These are phyloP conservation scores for Apodemus agrarius DNA, from an alignment of 2,797 vertebrate species.

Conservation along the genomic window DNA sequence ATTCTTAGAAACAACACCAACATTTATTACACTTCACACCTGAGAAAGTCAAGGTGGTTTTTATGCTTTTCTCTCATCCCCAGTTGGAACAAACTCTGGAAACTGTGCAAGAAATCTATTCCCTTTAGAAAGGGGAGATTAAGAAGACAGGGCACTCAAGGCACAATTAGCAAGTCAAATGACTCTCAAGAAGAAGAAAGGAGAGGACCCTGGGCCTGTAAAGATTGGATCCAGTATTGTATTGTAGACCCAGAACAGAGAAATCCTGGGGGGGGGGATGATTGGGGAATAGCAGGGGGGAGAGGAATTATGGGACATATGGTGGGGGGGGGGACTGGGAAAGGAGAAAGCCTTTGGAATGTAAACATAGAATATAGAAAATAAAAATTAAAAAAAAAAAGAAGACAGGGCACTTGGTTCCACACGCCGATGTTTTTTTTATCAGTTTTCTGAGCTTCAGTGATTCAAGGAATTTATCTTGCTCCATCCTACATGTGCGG, in stretches of 20 bases:
- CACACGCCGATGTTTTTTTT: neutral
- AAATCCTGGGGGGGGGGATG: too few relatives aligned
- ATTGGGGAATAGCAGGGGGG: too few relatives aligned
- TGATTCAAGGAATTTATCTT: slow-evolving; percentile 20
- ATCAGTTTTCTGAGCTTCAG: slow-evolving; percentile 1
- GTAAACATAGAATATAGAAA: too few relatives aligned
- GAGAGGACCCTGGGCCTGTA: too few relatives aligned
- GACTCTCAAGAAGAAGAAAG: too few relatives aligned
- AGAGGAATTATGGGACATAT: too few relatives aligned
- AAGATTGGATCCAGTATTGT: too few relatives aligned
- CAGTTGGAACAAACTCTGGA: neutral
- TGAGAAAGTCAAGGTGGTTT: neutral
- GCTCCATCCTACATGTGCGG: neutral
- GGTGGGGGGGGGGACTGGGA: too few relatives aligned
- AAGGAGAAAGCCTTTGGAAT: too few relatives aligned
- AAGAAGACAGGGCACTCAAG: neutral
- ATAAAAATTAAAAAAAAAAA: too few relatives aligned
- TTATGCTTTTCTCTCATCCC: neutral
- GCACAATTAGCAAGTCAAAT: too few relatives aligned
- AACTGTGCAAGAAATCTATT: neutral
- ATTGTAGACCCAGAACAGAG: too few relatives aligned
- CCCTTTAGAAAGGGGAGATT: neutral
- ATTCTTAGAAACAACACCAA: slow-evolving; percentile 46
- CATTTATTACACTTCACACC: neutral
- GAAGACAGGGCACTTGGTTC: slow-evolving; percentile 6